Evolutionary conservation across 2,797 vertebrate genomes (phyloP), one percentile per base, ranked within the genome.

Genomic region (Potorous gilbertii): DNA sequence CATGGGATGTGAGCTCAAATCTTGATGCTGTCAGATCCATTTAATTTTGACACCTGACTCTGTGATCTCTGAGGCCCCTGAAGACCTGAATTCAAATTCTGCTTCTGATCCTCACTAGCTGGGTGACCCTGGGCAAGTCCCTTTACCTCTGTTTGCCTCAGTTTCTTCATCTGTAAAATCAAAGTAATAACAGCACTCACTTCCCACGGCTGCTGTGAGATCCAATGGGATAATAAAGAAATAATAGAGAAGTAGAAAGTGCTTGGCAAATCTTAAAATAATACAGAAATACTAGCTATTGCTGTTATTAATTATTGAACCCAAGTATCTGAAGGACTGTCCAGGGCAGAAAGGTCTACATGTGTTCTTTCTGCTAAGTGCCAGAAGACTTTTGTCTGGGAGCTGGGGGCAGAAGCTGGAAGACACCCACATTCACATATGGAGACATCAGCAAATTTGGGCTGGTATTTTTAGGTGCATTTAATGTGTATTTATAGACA

Each of bases 381-480:
- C 24, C 56, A 56, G 56, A 28, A 27, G 56, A 27, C 56, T 9
- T 52, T 52, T 8, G 28, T 24, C 27, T 28, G 11, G 56, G 56
- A 57, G 56, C 56, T 3, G 1, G 2, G 2, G 56, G 56, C 24
- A 56, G 56, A 56, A 27, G 56, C 28, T 57, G 27, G 28, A 87
- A 87, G 74, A n/a, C 13, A 5, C 21, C 11, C 74, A 27, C 93
- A 14, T 27, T 12, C 10, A 55, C 10, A 8, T 24, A 1, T 81
- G 74, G 55, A 62, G 91, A 93, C 31, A 28, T 56, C 95, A 94
- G 93, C 92, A 92, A 16, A 31, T 5, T 52, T 27, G 52, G 92
- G 18, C 90, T 56, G 87, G 52, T 16, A 93, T 1, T 94, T 93
- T 66, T 10, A 14, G 1, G 91, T 10, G 5, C 16, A 87, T 94